Evolutionary conservation across 2,113 vertebrate genomes (phyloP).

Genomic region (Telmatochromis sp.): DNA sequence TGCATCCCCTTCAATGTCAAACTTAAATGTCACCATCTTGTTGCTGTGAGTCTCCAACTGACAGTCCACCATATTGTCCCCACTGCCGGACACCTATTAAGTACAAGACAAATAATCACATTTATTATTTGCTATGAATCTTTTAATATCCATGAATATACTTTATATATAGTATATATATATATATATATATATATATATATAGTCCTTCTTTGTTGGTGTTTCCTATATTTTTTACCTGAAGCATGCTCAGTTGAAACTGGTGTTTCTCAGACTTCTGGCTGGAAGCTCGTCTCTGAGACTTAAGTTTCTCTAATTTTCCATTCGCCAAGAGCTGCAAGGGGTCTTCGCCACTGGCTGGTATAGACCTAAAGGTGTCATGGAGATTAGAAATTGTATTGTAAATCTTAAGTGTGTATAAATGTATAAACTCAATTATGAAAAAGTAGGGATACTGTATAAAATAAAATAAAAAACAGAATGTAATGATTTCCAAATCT

Average conservation of each 20-base stretch:
- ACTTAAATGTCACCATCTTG: slow-evolving; percentile 95
- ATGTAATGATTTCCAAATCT: not conserved
- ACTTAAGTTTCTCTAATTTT: slow-evolving; percentile 77
- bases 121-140: not conserved
- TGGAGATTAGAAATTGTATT: not conserved
- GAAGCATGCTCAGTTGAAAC: slow-evolving; percentile 84
- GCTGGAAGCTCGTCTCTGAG: slow-evolving; percentile 77
- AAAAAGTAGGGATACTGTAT: not conserved
- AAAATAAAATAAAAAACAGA: not conserved
- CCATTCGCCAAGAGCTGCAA: slow-evolving; percentile 68
- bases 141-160: not conserved
- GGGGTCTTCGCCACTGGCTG: slow-evolving; percentile 56
- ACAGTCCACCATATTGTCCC: slow-evolving; percentile 92
- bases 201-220: too few species aligned
- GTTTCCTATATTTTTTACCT: slow-evolving; percentile 59
- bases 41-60: slow-evolving; percentile 91
- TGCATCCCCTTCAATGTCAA: slow-evolving; percentile 87
- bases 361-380: slow-evolving; percentile 41
- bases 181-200: too few species aligned
- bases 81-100: slow-evolving; percentile 78
- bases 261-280: slow-evolving; percentile 80
- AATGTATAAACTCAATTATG: not conserved
- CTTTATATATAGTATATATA: not conserved
- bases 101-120: not conserved
- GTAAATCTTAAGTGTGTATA: not conserved